Percentiles rank a stretch among this genome's conserved stretches.
phyloP scores from a whole-genome alignment of 2,888 invertebrate genomes.

The Drosophila kanekoi region DNA sequence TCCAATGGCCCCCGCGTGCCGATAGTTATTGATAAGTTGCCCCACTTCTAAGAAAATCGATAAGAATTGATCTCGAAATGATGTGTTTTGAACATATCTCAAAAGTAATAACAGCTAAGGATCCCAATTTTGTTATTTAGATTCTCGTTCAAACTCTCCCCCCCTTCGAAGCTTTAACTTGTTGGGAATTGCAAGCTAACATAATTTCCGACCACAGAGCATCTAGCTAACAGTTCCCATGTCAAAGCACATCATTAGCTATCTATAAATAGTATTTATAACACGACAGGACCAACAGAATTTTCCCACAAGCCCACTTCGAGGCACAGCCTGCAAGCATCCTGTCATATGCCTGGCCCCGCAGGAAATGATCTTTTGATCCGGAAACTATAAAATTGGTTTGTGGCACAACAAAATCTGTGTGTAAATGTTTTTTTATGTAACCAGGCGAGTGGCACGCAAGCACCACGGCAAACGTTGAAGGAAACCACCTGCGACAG shows the following conservation, averaged over 20 bases:
- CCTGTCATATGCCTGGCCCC: slow-evolving; percentile 77
- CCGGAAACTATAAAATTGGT: slow-evolving; percentile 83
- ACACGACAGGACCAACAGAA: slow-evolving; percentile 32
- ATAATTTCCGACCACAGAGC: not conserved
- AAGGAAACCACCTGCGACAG: slow-evolving; percentile 80
- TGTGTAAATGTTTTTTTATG: slow-evolving; percentile 53
- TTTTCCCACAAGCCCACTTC: slow-evolving; percentile 66
- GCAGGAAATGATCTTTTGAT: slow-evolving; percentile 84
- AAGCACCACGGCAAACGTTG: slow-evolving; percentile 61
- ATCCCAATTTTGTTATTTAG: too few relatives aligned
- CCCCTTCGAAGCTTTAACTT: too few relatives aligned
- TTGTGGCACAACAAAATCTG: slow-evolving; percentile 69
- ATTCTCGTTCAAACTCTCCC: too few relatives aligned
- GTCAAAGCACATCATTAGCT: slow-evolving; percentile 48
- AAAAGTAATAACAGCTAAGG: too few relatives aligned
- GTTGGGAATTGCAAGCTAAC: too few relatives aligned
- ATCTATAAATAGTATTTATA: slow-evolving; percentile 30
- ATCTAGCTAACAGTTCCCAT: slow-evolving; percentile 14
- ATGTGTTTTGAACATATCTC: too few relatives aligned
- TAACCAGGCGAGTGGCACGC: slow-evolving; percentile 62
- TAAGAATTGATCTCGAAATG: too few relatives aligned
- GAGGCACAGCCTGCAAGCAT: slow-evolving; percentile 63
- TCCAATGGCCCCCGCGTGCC: too few relatives aligned
- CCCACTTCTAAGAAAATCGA: too few relatives aligned
- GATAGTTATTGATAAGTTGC: too few relatives aligned